Conservation (phyloP, 2,113 vertebrate genomes). For the Microtus montanus region DNA sequence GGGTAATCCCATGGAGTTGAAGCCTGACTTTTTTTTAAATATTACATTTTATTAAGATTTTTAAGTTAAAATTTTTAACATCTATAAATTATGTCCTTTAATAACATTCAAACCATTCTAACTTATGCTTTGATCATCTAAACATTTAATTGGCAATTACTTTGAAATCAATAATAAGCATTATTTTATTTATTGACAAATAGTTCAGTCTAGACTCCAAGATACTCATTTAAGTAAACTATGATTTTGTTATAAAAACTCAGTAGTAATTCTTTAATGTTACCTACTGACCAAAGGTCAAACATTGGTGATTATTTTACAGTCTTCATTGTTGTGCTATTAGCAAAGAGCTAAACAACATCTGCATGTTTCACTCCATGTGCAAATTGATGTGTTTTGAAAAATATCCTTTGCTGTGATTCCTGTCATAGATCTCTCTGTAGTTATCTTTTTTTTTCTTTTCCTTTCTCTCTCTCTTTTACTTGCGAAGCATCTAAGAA, state of each 20-base stretch:
- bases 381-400: background rate
- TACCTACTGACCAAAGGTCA: background rate
- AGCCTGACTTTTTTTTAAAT: no score
- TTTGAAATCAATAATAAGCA: background rate
- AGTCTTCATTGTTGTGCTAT: background rate
- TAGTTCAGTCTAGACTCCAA: background rate
- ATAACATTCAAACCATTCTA: no score
- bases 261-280: background rate
- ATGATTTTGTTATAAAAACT: background rate
- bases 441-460: accelerated
- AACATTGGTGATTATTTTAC: background rate
- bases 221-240: background rate
- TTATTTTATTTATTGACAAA: background rate
- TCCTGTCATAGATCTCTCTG: background rate
- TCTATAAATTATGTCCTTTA: no score
- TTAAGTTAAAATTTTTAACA: no score
- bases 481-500: background rate
- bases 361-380: background rate
- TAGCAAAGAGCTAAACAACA: background rate
- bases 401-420: background rate
- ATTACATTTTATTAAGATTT: no score
- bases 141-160: background rate
- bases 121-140: no score
- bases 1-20: background rate
- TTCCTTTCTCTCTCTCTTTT: background rate